Percentiles rank a stretch among this genome's conserved stretches.
These are phyloP conservation scores for Ceyx erithaca DNA, from an alignment of 2,797 vertebrate species.

Conservation along the genomic window DNA sequence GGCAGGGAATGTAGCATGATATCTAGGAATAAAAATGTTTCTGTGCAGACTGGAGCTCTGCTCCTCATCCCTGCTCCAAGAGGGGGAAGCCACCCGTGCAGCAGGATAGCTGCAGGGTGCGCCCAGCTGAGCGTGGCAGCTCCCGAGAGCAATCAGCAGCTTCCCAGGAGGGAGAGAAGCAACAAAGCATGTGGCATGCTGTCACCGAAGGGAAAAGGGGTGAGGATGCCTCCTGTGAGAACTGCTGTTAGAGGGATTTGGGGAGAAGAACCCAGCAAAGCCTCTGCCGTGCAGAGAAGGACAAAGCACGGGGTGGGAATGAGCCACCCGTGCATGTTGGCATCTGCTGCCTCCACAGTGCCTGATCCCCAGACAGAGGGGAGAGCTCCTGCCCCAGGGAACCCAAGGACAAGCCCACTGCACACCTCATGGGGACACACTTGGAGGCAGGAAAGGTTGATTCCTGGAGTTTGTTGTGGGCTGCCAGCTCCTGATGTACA, in stretches of 20 bases:
- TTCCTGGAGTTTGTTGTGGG: neutral
- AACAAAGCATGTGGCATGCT: constrained; percentile 50
- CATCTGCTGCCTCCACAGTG: neutral
- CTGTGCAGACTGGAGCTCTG: fast-evolving
- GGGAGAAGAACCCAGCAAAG: neutral
- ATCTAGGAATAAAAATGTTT: fast-evolving
- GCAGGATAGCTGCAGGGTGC: neutral
- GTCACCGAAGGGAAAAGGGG: neutral
- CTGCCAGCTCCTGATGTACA: neutral
- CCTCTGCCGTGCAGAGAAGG: fast-evolving
- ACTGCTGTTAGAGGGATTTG: fast-evolving
- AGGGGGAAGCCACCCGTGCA: neutral
- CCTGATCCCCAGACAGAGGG: fast-evolving
- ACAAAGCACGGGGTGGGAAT: fast-evolving
- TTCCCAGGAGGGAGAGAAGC: constrained; percentile 18
- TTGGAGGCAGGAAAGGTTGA: neutral
- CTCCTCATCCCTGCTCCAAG: neutral
- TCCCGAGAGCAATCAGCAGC: constrained; percentile 28
- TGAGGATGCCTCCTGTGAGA: neutral
- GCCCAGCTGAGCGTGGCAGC: neutral
- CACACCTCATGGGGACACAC: fast-evolving
- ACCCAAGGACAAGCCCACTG: neutral
- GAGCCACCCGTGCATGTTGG: fast-evolving
- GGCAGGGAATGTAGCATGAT: fast-evolving
- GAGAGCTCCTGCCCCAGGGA: neutral